Conservation (phyloP, 2,888 invertebrate genomes). For the Drosophila limbata region DNA sequence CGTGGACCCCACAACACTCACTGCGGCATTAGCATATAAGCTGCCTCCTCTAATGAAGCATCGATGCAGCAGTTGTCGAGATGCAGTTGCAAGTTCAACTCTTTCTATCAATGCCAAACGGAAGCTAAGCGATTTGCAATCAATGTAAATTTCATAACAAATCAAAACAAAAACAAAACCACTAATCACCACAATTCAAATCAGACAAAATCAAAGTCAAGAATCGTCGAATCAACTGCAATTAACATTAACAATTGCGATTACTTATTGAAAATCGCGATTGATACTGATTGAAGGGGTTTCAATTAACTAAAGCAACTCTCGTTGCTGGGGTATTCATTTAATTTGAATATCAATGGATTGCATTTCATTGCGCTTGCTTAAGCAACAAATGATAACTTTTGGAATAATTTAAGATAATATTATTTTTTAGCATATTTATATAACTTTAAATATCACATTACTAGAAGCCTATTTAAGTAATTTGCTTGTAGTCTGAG, state of each 20-base stretch:
- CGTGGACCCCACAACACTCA: conserved; percentile 59
- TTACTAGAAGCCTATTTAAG: too few species aligned
- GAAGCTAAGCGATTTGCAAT: conserved; percentile 29
- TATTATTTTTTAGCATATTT: neutral
- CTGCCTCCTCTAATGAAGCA: conserved; percentile 62
- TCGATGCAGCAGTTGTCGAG: conserved; percentile 22
- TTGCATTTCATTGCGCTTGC: neutral
- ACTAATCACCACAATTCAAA: conserved; percentile 64
- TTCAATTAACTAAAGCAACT: conserved; percentile 6
- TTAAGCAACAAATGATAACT: conserved; percentile 4
- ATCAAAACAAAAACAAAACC: conserved; percentile 61
- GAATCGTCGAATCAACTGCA: conserved; percentile 33
- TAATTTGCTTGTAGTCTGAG: too few species aligned
- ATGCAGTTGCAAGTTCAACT: conserved; percentile 42
- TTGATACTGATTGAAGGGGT: conserved; percentile 24
- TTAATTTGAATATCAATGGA: conserved; percentile 6
- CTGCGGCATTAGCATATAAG: conserved; percentile 63
- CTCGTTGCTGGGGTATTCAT: neutral
- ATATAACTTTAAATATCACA: neutral
- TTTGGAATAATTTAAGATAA: neutral
- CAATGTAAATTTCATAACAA: conserved; percentile 50
- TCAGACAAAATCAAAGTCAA: conserved; percentile 39
- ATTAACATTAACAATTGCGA: conserved; percentile 46
- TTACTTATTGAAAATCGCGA: conserved; percentile 48
- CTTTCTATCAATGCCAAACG: conserved; percentile 32